A percentile compares a stretch with the other conserved stretches of the same genome.
Evolutionary conservation across 2,797 vertebrate species (phyloP).

Genomic region (Protosalanx chinensis): DNA sequence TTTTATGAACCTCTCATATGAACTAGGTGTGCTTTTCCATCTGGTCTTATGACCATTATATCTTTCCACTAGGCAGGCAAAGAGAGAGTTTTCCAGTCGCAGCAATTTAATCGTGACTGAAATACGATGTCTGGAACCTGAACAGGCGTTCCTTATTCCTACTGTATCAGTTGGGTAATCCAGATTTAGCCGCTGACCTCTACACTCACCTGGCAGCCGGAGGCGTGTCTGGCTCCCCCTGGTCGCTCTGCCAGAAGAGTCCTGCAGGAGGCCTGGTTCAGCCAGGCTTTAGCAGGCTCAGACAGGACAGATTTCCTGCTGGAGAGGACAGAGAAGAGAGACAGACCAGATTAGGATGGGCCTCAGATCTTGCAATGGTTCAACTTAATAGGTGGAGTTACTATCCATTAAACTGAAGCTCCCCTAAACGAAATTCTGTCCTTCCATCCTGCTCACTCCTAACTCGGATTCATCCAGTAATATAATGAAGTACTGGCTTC

Average conservation of each 20-base stretch:
- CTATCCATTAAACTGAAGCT: background rate
- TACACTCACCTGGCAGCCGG: background rate
- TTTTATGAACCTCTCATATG: slow-evolving; percentile 12
- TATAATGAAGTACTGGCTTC: background rate
- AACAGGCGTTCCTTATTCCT: background rate
- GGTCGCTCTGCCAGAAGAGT: no score
- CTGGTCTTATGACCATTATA: slow-evolving; percentile 16
- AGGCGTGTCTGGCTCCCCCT: background rate
- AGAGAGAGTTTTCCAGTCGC: slow-evolving; percentile 7
- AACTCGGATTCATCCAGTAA: background rate
- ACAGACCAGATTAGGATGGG: background rate
- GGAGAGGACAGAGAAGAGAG: background rate
- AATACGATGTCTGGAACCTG: background rate
- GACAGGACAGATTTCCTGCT: slow-evolving; percentile 19
- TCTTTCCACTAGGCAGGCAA: slow-evolving; percentile 4
- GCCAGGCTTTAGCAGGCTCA: slow-evolving; percentile 15
- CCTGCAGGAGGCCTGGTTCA: slow-evolving; percentile 20
- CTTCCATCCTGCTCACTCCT: background rate
- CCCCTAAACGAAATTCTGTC: background rate
- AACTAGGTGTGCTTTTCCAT: slow-evolving; percentile 32
- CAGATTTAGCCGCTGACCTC: background rate
- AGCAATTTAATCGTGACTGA: background rate
- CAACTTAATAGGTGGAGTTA: background rate
- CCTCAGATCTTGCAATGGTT: background rate
- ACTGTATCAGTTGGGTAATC: background rate